Evolutionary conservation across 1,140 invertebrate genomes (phyloP), one percentile per base, ranked within the genome.

Genomic region (Scaptomyza pallida): DNA sequence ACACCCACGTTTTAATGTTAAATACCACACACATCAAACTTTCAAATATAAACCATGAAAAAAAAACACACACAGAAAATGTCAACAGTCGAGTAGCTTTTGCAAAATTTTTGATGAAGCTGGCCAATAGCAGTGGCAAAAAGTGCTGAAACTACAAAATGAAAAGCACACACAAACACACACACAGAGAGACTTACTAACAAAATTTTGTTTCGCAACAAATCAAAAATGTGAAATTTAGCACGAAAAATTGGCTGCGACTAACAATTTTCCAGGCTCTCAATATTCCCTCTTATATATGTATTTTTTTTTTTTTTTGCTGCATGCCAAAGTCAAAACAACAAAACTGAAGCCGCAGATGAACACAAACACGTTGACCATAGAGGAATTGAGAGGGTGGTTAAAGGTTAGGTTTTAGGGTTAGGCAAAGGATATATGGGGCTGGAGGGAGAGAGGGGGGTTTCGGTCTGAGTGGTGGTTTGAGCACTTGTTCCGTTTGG

Each of bases 41-140:
- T 85, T 54, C 17, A 51, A 47, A 55, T 26, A 55, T 23, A 13
- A 2, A 6, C 10, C 26, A 59, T 19, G 35, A 33, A 48, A 48
- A 33, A 33, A 0, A 26, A 17, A 48, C 45, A 77, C 63, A 62
- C 54, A 17, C 78, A 44, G 60, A 83, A 75, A 85, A 83, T 83
- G 80, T 83, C 80, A 83, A 85, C 68, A 85, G 76, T 76, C 68
- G 80, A 83, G 72, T 85, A 79, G 68, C 76, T 83, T 67, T 64
- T 72, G 57, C 67, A 5, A 62, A 76, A 72, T 72, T 81, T 76
- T 76, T 77, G 62, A 68, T 74, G 59, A 68, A 68, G 78, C 56
- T 72, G 52, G 62, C 63, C 77, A 70, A 72, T 69, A 81, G 73
- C 80, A 81, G 67, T 80, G 57, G 17, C 47, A 16, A 9, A 65